phyloP scores from a whole-genome alignment of 2,113 vertebrate species.

The Naja naja region DNA sequence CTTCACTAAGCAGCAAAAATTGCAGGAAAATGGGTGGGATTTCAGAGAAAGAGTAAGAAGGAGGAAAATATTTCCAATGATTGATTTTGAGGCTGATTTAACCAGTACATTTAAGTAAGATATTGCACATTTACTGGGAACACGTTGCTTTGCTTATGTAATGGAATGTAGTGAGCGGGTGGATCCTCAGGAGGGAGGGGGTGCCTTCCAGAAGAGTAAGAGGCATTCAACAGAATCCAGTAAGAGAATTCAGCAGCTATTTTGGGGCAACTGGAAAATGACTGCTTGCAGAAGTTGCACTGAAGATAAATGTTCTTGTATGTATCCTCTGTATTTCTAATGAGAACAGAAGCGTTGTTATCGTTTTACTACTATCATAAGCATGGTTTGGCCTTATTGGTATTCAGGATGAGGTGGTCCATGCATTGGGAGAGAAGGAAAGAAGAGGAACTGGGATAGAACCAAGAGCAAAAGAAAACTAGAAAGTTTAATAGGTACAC shows the following conservation, averaged over 20 bases:
- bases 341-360: not conserved
- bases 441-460: not conserved
- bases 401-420: not conserved
- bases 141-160: not conserved
- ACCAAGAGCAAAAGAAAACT: not conserved
- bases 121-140: not conserved
- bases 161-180: no score
- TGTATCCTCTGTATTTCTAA: not conserved
- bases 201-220: not conserved
- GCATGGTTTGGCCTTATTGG: not conserved
- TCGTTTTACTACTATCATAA: not conserved
- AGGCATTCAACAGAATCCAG: not conserved
- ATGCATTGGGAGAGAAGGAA: no score
- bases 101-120: not conserved
- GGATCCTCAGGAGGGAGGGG: no score
- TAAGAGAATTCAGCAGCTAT: not conserved
- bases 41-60: not conserved
- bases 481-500: not conserved
- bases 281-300: not conserved
- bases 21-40: not conserved
- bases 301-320: not conserved
- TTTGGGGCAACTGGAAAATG: no score
- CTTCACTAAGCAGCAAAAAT: not conserved
- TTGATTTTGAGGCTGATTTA: not conserved
- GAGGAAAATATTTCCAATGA: not conserved